A percentile compares a stretch with the other conserved stretches of the same genome.
These are phyloP conservation scores for Pogonomyrmex barbatus DNA, from an alignment of 1,140 invertebrate species.

Conservation along the genomic window DNA sequence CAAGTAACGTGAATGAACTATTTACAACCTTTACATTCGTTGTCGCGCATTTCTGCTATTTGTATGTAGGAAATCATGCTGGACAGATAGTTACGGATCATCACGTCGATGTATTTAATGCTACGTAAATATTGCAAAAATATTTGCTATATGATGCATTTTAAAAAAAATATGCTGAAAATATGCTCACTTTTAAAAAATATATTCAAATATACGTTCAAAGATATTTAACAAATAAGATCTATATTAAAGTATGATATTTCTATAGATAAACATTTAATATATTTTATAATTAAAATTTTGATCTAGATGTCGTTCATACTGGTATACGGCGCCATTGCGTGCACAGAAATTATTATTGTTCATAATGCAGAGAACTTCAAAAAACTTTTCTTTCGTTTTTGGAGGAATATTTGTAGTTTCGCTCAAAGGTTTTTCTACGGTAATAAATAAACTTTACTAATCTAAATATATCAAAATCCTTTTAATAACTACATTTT, in stretches of 20 bases:
- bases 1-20: not conserved
- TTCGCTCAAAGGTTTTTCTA: slow-evolving; percentile 17
- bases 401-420: slow-evolving; percentile 27
- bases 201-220: not conserved
- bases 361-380: slow-evolving; percentile 25
- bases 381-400: slow-evolving; percentile 14
- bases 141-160: not conserved
- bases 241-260: not conserved
- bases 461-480: not conserved
- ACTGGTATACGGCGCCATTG: slow-evolving; percentile 26
- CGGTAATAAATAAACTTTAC: slow-evolving; percentile 11
- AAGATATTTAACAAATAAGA: not conserved
- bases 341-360: slow-evolving; percentile 17
- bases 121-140: slow-evolving; percentile 17
- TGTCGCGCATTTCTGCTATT: not conserved
- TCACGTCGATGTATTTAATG: not conserved
- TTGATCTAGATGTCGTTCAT: not conserved
- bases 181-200: no score
- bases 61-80: slow-evolving; percentile 24
- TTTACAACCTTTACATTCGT: slow-evolving; percentile 14
- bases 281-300: slow-evolving; percentile 15
- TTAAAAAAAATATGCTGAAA: not conserved
- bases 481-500: not conserved
- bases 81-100: slow-evolving; percentile 29
- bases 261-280: not conserved